Base-by-base conservation (phyloP, 2,888 invertebrate genomes). In the Sturmia bella region DNA sequence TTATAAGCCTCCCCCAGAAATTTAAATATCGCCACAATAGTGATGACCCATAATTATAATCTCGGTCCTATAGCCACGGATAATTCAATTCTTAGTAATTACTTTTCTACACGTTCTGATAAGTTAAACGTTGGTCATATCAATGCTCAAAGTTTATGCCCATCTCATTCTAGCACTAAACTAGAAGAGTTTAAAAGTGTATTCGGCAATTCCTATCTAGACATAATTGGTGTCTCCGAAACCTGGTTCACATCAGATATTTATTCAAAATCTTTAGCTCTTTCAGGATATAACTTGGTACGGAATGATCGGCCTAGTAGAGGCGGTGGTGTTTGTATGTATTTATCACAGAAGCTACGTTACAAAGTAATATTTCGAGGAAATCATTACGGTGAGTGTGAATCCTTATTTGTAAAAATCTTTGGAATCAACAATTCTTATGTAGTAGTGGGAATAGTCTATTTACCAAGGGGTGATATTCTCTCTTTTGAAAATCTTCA, bases 101-200 rank as follows among this genome's bases (percentile, higher is more conserved):
- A 6, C 27, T 6, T 27, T 4, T 6, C 56, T 17, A 11, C 32
- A 17, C 2, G 0, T 1, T 3, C 15, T 0, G 6, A 37, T 17
- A 17, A 17, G 15, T 57, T 37, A 17, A 57, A 57, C 12, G 37
- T 37, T 15, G 37, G 52, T 6, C 52, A 52, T 52, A 4, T 24
- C 3, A 52, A 52, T 52, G 52, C 52, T 13, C 52, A 52, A 57
- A 57, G 56, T 37, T 57, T 57, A 6, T 37, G 37, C 6, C 56
- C 56, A 6, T 57, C 56, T 11, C 17, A 32, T 17, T 57, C 37
- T 11, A 11, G 19, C 17, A 39, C 37, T 37, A 57, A 57, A 12
- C 56, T 57, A 13, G 56, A 57, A 0, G 56, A 57, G 17, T 57
- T 57, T 57, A 57, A 57, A 17, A 1, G 11, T n/a, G 27, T n/a